Conservation (phyloP, 2,113 vertebrate genomes). For the Galemys pyrenaicus region DNA sequence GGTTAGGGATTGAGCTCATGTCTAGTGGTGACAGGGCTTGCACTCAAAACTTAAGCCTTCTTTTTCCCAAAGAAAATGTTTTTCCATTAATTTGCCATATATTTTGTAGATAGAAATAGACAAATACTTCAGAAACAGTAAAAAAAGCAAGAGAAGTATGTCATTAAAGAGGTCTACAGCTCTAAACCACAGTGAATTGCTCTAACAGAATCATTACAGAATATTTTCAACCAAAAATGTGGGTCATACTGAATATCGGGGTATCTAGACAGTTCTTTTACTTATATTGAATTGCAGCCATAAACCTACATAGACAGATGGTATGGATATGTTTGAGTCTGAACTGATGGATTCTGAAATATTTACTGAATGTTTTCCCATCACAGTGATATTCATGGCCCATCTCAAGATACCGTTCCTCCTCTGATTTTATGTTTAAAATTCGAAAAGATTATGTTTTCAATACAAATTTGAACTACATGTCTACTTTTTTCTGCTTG, state of each 20-base stretch:
- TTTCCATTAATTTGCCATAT: background rate
- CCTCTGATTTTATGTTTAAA: conserved; percentile 53
- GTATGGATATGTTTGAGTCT: conserved; percentile 26
- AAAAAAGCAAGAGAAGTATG: background rate
- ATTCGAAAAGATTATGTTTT: conserved; percentile 50
- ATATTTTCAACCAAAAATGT: background rate
- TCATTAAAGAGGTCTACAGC: background rate
- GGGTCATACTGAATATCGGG: background rate
- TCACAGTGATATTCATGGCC: conserved; percentile 33
- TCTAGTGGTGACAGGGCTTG: background rate
- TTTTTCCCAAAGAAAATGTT: background rate
- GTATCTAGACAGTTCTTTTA: background rate
- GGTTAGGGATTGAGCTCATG: too few species aligned
- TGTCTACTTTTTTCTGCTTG: conserved; percentile 8
- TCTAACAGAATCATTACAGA: background rate
- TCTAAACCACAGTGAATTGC: background rate
- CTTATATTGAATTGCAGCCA: conserved; percentile 9
- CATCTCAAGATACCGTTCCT: conserved; percentile 56
- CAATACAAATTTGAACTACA: conserved; percentile 42
- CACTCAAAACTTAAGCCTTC: background rate
- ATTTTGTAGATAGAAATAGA: background rate
- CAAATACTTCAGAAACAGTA: background rate
- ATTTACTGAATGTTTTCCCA: conserved; percentile 63
- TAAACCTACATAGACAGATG: conserved; percentile 40
- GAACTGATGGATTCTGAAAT: conserved; percentile 60